Conservation (phyloP, 2,113 vertebrate species). For the Fregetta grallaria region DNA sequence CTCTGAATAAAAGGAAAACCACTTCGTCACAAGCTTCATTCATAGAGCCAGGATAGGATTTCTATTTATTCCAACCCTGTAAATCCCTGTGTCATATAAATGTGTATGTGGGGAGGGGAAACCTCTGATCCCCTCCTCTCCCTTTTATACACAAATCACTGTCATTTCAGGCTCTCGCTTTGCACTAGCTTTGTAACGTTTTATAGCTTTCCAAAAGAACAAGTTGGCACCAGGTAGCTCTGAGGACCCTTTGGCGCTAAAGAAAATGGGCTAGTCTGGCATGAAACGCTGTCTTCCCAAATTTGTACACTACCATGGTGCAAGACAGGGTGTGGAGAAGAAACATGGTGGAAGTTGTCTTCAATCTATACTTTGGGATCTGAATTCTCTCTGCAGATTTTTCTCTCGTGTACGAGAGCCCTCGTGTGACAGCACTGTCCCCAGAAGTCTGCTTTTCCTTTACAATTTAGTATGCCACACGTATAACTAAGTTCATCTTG, state of each 20-base stretch:
- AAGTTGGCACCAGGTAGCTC: not conserved
- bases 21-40: constrained; percentile 28
- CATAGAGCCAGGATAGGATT: constrained; percentile 1
- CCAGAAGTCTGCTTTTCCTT: not conserved
- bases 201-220: constrained; percentile 29
- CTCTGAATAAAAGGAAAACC: constrained; percentile 23
- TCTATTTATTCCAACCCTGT: constrained; percentile 27
- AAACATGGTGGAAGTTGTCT: not conserved
- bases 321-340: not conserved
- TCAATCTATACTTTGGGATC: not conserved
- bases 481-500: not conserved
- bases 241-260: not conserved
- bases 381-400: not conserved
- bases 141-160: constrained; percentile 6
- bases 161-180: not conserved
- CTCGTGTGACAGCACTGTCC: not conserved
- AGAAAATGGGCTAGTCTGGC: not conserved
- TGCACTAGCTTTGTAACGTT: not conserved
- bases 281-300: not conserved
- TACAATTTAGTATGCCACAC: not conserved
- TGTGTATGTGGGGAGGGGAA: not conserved
- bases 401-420: not conserved
- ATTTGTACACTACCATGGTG: not conserved
- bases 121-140: constrained; percentile 2
- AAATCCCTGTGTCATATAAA: constrained; percentile 2